Conservation (phyloP, 2,888 invertebrate species). For the Allygus modestus region DNA sequence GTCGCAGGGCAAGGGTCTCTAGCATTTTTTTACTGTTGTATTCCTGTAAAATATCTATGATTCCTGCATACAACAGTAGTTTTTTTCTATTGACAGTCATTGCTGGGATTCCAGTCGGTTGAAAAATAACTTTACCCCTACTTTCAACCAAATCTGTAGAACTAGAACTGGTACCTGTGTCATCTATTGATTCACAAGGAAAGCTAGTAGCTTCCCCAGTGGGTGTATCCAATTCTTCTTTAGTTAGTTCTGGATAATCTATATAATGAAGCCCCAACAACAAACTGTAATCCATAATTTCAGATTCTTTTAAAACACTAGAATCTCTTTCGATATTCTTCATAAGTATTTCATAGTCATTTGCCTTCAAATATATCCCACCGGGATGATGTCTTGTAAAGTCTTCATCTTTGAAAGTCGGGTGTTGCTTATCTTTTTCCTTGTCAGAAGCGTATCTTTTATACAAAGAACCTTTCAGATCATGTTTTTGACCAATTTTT, state of each 20-base stretch:
- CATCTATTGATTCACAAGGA: neutral
- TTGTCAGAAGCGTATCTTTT: constrained; percentile 98
- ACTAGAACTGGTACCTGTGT: neutral
- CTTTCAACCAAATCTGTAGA: no score
- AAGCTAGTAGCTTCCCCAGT: constrained; percentile 75
- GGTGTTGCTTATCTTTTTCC: constrained; percentile 93
- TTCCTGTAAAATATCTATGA: constrained; percentile 99
- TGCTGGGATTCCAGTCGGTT: constrained; percentile 97
- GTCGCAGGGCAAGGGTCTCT: constrained; percentile 96
- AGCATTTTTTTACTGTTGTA: constrained; percentile 98
- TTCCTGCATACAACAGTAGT: constrained; percentile 94
- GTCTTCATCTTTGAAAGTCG: constrained; percentile 98
- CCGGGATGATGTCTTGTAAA: constrained; percentile 98
- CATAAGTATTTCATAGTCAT: constrained; percentile 95
- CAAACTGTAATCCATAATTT: constrained; percentile 99
- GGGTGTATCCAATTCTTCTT: constrained; percentile 75
- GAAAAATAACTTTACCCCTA: neutral
- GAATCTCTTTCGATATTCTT: constrained; percentile 99
- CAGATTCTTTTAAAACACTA: constrained; percentile 84
- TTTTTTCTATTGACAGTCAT: constrained; percentile 97
- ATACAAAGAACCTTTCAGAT: constrained; percentile 99
- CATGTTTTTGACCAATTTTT: constrained; percentile 98
- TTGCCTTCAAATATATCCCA: constrained; percentile 96
- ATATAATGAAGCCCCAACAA: constrained; percentile 98
- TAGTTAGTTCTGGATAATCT: constrained; percentile 92